Evolutionary conservation across 1,140 invertebrate species (phyloP).

Genomic region (Pteromalus puparum): DNA sequence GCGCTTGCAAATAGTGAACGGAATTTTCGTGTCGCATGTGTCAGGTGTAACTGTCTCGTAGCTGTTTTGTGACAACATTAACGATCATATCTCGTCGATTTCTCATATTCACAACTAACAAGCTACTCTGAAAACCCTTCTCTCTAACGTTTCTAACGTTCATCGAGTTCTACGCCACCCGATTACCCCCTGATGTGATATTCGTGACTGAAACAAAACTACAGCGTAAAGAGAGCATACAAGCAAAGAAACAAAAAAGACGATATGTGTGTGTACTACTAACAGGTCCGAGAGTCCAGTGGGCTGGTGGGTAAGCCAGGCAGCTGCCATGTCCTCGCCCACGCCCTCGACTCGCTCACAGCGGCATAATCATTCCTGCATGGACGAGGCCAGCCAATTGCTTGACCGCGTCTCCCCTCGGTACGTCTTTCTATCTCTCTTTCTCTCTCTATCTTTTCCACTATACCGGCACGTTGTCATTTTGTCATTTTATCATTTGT

Average conservation of each 20-base stretch:
- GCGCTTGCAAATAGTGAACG: not conserved
- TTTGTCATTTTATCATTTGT: not conserved
- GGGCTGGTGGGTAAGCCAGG: slow-evolving; percentile 73
- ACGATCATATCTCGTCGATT: not conserved
- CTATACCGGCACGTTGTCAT: not conserved
- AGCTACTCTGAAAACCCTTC: not conserved
- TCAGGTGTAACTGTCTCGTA: not conserved
- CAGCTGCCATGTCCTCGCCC: slow-evolving; percentile 73
- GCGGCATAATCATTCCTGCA: slow-evolving; percentile 71
- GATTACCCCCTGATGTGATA: not conserved
- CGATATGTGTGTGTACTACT: slow-evolving; percentile 61
- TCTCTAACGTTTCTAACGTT: not conserved
- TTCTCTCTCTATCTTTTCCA: not conserved
- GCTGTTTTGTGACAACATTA: not conserved
- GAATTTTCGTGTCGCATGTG: not conserved
- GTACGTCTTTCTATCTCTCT: slow-evolving; percentile 62
- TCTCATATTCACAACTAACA: not conserved
- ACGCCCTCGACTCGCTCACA: slow-evolving; percentile 70
- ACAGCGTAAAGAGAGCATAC: slow-evolving; percentile 7
- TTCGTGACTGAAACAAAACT: not conserved
- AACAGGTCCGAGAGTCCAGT: slow-evolving; percentile 74
- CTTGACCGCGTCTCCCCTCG: slow-evolving; percentile 72
- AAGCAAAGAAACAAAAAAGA: not conserved
- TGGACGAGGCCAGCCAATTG: slow-evolving; percentile 73
- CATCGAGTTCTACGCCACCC: not conserved